phyloP scores from a whole-genome alignment of 2,797 vertebrate genomes.

The Melanotaenia nigrans region DNA sequence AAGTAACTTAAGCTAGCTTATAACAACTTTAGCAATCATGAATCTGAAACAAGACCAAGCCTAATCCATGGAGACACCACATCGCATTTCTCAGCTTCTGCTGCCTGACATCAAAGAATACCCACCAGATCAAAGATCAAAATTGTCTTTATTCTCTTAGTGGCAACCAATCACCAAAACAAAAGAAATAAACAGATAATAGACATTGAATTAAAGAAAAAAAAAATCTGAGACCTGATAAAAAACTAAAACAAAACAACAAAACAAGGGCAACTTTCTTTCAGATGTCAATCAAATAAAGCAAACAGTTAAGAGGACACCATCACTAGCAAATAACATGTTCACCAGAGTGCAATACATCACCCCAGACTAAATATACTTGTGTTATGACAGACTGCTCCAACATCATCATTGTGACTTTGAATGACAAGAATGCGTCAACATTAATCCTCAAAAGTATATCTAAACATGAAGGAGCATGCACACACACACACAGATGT shows the following conservation, averaged over 20 bases:
- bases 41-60: background rate
- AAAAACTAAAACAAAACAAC: background rate
- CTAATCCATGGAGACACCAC: background rate
- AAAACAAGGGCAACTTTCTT: background rate
- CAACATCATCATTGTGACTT: constrained; percentile 32
- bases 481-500: background rate
- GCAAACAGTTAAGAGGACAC: constrained; percentile 1
- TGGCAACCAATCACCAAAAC: background rate
- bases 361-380: constrained; percentile 20
- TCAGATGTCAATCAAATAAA: constrained; percentile 17
- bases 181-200: background rate
- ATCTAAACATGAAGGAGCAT: constrained; percentile 23
- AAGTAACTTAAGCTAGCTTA: no score
- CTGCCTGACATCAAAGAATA: background rate
- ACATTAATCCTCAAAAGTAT: constrained; percentile 28
- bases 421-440: constrained; percentile 40
- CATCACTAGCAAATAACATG: background rate
- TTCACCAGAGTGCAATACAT: constrained; percentile 15
- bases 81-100: background rate
- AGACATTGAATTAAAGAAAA: no score
- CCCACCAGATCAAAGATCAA: background rate
- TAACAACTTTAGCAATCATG: background rate
- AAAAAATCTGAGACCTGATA: no score
- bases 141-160: no score
- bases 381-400: constrained; percentile 37